Conservation (phyloP, 2,797 vertebrate species). For the Podarcis lilfordi region DNA sequence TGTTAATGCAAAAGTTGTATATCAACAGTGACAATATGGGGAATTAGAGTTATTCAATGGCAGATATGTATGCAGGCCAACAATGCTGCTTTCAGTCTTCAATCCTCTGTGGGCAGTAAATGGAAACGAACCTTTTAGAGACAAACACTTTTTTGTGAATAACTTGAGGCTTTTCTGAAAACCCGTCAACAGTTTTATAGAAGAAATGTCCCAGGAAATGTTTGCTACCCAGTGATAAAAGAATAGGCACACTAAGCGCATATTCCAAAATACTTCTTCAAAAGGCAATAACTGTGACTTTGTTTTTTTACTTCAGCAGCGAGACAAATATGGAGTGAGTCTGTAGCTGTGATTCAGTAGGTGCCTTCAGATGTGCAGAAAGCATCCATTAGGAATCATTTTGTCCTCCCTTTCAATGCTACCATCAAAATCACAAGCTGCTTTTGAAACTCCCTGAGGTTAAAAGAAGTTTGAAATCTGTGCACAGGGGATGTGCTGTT, state of each 20-base stretch:
- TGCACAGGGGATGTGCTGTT: not conserved
- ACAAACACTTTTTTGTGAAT: not conserved
- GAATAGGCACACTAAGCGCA: too few species aligned
- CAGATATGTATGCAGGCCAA: not conserved
- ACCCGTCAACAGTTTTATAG: not conserved
- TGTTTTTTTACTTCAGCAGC: not conserved
- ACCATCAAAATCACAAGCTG: not conserved
- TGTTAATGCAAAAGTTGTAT: not conserved
- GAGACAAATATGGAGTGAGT: too few species aligned
- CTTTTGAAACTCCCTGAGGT: not conserved
- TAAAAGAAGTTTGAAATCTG: not conserved
- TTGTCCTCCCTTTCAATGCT: not conserved
- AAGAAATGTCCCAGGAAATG: not conserved
- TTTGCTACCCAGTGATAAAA: not conserved
- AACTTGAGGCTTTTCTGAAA: not conserved
- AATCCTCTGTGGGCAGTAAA: not conserved
- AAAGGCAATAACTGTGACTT: not conserved
- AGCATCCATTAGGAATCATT: not conserved
- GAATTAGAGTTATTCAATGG: not conserved
- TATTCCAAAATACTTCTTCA: not conserved
- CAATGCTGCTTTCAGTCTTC: not conserved
- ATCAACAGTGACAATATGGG: accelerated
- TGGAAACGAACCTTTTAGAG: conserved; percentile 25
- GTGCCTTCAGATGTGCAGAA: not conserved
- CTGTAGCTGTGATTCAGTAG: not conserved